phyloP scores from a whole-genome alignment of 2,797 vertebrate species.

The Alosa sapidissima region DNA sequence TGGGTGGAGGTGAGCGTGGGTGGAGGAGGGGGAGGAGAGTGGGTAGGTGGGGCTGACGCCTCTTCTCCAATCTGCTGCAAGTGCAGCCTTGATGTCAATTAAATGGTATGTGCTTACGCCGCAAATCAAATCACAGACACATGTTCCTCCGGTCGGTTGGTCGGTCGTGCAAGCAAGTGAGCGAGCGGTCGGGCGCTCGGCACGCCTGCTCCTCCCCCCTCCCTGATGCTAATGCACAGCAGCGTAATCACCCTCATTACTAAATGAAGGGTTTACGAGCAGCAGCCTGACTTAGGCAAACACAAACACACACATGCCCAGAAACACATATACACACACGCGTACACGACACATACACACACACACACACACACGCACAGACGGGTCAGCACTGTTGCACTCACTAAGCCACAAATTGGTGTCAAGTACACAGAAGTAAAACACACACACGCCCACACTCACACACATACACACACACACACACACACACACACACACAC shows the following conservation, averaged over 20 bases:
- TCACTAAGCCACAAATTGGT: slow-evolving; percentile 21
- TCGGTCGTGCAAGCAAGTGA: too few species aligned
- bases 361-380: neutral
- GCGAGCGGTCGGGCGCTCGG: too few species aligned
- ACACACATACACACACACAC: neutral
- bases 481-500: neutral
- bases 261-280: slow-evolving; percentile 70
- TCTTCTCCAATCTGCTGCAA: slow-evolving; percentile 61
- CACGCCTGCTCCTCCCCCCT: neutral
- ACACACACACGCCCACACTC: neutral
- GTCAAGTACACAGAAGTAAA: neutral
- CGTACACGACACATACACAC: neutral
- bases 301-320: neutral
- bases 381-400: neutral
- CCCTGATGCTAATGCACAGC: slow-evolving; percentile 61
- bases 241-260: slow-evolving; percentile 74
- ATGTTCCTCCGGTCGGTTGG: slow-evolving; percentile 56
- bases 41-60: neutral
- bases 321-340: neutral
- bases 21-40: neutral
- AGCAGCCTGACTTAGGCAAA: slow-evolving; percentile 48
- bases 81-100: slow-evolving; percentile 70
- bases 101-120: slow-evolving; percentile 76
- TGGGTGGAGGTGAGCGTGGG: neutral
- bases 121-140: slow-evolving; percentile 70